phyloP scores from a whole-genome alignment of 2,888 invertebrate species.

The Cryptus armator region DNA sequence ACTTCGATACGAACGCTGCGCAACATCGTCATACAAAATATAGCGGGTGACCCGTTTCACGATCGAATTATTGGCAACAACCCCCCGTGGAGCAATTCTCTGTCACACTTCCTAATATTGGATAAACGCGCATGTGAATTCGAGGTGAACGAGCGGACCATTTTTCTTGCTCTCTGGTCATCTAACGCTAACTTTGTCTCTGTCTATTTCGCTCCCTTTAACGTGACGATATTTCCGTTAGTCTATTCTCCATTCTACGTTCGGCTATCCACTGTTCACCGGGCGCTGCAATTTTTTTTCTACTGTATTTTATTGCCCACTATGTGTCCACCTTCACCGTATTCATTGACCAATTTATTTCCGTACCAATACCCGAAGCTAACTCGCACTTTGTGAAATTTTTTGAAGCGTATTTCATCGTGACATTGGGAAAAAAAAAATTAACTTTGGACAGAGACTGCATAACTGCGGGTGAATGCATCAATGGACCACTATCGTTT shows the following conservation, averaged over 20 bases:
- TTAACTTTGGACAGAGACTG: too few species aligned
- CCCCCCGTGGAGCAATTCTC: conserved; percentile 5
- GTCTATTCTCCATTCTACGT: conserved; percentile 45
- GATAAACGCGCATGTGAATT: conserved; percentile 34
- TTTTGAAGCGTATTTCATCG: conserved; percentile 38
- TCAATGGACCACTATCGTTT: too few species aligned
- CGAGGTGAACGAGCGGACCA: conserved; percentile 15
- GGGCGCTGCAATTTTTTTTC: conserved; percentile 28
- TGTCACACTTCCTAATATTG: conserved; percentile 39
- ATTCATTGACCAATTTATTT: conserved; percentile 48
- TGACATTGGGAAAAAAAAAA: not conserved
- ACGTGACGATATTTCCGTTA: conserved; percentile 18
- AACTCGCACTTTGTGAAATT: conserved; percentile 33
- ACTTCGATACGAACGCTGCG: too few species aligned
- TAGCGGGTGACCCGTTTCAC: not conserved
- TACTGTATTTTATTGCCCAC: conserved; percentile 18
- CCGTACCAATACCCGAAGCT: conserved; percentile 7
- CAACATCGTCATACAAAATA: not conserved
- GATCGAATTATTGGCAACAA: conserved; percentile 44
- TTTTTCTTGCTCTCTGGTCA: conserved; percentile 19
- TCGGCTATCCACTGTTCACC: conserved; percentile 12
- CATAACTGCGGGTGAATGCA: too few species aligned
- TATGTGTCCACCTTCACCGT: conserved; percentile 5
- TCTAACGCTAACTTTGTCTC: not conserved
- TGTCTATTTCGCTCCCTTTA: conserved; percentile 28